A percentile compares a stretch with the other conserved stretches of the same genome.
phyloP scores from a whole-genome alignment of 2,888 invertebrate genomes.

The Callyntrura sp. region DNA sequence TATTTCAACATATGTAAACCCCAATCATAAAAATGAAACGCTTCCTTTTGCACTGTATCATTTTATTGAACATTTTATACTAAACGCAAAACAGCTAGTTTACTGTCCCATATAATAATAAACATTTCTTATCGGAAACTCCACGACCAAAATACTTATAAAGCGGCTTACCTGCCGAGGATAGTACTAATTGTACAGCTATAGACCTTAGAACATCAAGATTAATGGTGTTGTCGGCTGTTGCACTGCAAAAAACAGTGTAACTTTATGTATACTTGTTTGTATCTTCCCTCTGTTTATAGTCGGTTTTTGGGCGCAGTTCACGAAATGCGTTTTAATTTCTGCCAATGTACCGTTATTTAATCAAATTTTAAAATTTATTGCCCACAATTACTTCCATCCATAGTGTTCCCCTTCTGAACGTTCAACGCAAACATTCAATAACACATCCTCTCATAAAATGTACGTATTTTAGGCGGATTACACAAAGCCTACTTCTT shows the following conservation, averaged over 20 bases:
- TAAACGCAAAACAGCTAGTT: neutral
- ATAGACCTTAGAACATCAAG: no score
- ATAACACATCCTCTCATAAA: neutral
- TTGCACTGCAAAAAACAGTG: neutral
- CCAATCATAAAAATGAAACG: conserved; percentile 9
- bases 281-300: neutral
- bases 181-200: no score
- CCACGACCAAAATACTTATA: no score
- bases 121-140: no score
- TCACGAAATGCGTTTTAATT: conserved; percentile 60
- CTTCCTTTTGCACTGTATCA: conserved; percentile 14
- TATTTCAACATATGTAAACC: neutral
- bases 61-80: conserved; percentile 1
- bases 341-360: conserved; percentile 59
- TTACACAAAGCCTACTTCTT: neutral
- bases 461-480: neutral
- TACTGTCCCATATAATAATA: neutral
- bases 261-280: no score
- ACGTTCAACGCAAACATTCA: neutral
- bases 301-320: conserved; percentile 3
- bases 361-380: conserved; percentile 68
- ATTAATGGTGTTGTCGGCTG: neutral
- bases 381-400: conserved; percentile 22
- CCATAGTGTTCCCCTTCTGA: neutral
- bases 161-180: no score